These are phyloP conservation scores for Psilopogon haemacephalus DNA, from an alignment of 2,113 vertebrate genomes.

Conservation along the genomic window DNA sequence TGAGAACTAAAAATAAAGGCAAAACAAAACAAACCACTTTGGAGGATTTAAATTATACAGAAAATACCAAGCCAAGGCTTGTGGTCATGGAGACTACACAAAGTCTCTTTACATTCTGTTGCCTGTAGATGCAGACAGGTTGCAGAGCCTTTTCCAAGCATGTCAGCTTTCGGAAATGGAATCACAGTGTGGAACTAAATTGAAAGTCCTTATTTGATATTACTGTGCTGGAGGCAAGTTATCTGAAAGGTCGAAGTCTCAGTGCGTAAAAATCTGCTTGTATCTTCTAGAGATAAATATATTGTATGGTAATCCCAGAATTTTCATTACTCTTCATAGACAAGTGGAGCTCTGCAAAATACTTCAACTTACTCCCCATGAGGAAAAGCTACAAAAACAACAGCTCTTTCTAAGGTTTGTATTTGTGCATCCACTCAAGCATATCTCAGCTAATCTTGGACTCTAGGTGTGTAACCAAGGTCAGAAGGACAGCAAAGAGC, in stretches of 20 bases:
- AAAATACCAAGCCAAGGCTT: not conserved
- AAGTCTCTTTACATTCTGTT: not conserved
- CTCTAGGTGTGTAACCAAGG: not conserved
- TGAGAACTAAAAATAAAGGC: slow-evolving; percentile 23
- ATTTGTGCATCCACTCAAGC: not conserved
- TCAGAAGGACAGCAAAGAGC: not conserved
- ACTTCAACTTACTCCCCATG: not conserved
- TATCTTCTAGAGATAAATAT: not conserved
- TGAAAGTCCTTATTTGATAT: not conserved
- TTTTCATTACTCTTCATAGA: not conserved
- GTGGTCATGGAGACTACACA: not conserved
- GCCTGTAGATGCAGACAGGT: not conserved
- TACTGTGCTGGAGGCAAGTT: not conserved
- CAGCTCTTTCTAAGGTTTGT: not conserved
- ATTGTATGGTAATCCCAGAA: not conserved
- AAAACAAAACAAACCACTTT: not conserved
- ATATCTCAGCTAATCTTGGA: not conserved
- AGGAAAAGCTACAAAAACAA: not conserved
- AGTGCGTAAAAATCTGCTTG: not conserved
- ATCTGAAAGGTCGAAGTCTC: slow-evolving; percentile 4
- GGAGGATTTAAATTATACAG: not conserved
- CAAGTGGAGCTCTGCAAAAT: not conserved
- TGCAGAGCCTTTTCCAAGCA: not conserved
- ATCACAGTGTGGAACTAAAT: not conserved
- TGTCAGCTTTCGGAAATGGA: not conserved